These are phyloP conservation scores for Eupsilia transversa DNA, from an alignment of 2,888 invertebrate species.

Conservation along the genomic window DNA sequence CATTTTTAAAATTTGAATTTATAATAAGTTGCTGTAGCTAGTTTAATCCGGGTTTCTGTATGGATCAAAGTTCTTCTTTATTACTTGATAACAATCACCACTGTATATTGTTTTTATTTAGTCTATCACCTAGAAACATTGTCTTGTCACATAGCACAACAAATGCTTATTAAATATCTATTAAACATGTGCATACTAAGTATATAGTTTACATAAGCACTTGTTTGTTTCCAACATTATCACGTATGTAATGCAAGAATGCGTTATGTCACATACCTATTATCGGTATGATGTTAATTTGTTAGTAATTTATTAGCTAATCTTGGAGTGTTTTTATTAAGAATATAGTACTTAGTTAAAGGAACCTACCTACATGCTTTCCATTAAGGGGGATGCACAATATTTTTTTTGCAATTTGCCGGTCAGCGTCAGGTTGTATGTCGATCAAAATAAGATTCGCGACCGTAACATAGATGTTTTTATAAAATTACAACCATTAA, in stretches of 20 bases:
- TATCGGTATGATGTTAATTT: not conserved
- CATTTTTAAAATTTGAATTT: no score
- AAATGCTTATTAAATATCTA: constrained; percentile 11
- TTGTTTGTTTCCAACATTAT: constrained; percentile 19
- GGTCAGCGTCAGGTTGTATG: no score
- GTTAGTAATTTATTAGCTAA: not conserved
- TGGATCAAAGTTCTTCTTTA: not conserved
- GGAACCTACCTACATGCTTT: not conserved
- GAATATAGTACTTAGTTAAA: not conserved
- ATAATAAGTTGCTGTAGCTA: not conserved
- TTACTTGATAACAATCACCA: not conserved
- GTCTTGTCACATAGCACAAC: not conserved
- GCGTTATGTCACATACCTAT: constrained; percentile 13
- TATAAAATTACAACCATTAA: no score
- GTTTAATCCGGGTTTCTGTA: not conserved
- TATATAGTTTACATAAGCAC: constrained; percentile 17
- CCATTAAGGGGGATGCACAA: no score
- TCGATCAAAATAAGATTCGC: no score
- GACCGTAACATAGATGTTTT: no score
- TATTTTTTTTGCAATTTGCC: no score
- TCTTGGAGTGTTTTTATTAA: not conserved
- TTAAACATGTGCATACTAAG: not conserved
- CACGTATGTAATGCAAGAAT: constrained; percentile 28
- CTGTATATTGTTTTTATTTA: not conserved
- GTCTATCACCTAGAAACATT: not conserved